Evolutionary conservation across 2,797 vertebrate species (phyloP).

Genomic region (Alectoris magna): DNA sequence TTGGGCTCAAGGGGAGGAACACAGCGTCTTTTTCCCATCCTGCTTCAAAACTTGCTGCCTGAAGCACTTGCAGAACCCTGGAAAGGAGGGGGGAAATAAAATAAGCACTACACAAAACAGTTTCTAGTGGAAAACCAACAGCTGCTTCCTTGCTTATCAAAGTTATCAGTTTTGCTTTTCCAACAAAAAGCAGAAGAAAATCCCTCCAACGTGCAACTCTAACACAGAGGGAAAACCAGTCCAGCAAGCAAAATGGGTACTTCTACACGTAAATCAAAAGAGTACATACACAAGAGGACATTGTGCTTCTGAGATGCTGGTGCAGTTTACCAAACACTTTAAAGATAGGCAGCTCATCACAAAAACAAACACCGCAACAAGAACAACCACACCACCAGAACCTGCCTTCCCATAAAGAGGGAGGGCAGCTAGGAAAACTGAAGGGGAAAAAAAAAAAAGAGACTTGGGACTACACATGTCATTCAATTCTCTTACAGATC

Average conservation of each 20-base stretch:
- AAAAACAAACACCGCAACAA: background rate
- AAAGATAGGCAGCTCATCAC: background rate
- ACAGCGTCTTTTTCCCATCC: constrained; percentile 89
- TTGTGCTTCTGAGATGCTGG: background rate
- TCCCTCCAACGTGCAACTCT: rapidly evolving
- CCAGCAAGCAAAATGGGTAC: background rate
- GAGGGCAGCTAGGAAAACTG: background rate
- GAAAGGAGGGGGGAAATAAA: background rate
- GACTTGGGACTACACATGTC: background rate
- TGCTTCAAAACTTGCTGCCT: constrained; percentile 79
- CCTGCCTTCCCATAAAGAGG: background rate
- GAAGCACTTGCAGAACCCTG: constrained; percentile 82
- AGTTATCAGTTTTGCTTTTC: background rate
- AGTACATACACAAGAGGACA: background rate
- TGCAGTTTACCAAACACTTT: background rate
- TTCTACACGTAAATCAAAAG: background rate
- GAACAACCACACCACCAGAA: rapidly evolving
- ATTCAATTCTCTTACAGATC: background rate
- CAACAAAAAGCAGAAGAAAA: background rate
- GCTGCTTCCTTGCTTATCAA: background rate
- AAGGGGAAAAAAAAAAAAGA: background rate
- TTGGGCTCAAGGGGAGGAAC: constrained; percentile 87
- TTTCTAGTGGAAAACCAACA: constrained; percentile 37
- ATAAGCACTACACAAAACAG: background rate
- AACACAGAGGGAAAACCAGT: background rate